A percentile compares a stretch with the other conserved stretches of the same genome.
Evolutionary conservation across 2,113 vertebrate species (phyloP).

Genomic region (Heterocephalus glaber): DNA sequence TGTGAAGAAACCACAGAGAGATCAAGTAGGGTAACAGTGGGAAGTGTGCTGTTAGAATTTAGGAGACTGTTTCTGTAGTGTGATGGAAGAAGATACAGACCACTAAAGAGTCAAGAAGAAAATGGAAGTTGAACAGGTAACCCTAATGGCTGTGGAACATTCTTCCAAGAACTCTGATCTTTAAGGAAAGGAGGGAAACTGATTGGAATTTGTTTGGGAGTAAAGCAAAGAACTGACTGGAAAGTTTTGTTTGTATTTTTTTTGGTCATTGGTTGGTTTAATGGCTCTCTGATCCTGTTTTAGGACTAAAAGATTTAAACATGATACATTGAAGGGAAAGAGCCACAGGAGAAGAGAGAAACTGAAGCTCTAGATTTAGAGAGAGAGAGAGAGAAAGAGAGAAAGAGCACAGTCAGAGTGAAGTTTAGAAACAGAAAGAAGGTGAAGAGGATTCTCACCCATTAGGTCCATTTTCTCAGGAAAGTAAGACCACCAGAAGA

Average conservation of each 20-base stretch:
- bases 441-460: background rate
- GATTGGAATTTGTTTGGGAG: background rate
- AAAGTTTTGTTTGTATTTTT: background rate
- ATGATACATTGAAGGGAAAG: background rate
- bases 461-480: background rate
- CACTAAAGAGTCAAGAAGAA: background rate
- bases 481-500: background rate
- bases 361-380: background rate
- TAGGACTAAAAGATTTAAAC: background rate
- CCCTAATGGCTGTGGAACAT: background rate
- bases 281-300: background rate
- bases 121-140: background rate
- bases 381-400: background rate
- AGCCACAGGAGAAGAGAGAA: background rate
- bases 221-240: background rate
- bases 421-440: background rate
- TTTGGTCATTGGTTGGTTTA: background rate
- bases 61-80: background rate
- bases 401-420: background rate
- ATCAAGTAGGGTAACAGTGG: background rate
- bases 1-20: background rate
- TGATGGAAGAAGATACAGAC: background rate
- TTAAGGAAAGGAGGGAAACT: background rate
- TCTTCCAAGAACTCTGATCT: slow-evolving; percentile 13
- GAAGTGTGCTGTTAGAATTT: background rate